A percentile compares a stretch with the other conserved stretches of the same genome.
phyloP scores from a whole-genome alignment of 2,797 vertebrate species.

The Danio kyathit region DNA sequence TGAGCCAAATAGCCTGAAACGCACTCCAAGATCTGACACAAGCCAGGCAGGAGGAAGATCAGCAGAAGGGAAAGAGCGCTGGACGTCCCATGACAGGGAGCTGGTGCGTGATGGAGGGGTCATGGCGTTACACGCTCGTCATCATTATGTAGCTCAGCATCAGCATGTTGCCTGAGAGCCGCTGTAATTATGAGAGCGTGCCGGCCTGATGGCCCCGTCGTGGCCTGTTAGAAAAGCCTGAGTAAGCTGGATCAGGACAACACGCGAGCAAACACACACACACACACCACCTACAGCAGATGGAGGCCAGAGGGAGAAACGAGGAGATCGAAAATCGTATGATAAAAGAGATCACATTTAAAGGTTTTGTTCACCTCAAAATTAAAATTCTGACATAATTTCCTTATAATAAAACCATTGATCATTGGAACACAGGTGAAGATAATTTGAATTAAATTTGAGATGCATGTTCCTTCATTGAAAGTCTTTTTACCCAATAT shows the following conservation, averaged over 20 bases:
- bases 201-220: slow-evolving; percentile 51
- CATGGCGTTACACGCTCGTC: slow-evolving; percentile 44
- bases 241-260: slow-evolving; percentile 47
- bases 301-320: slow-evolving; percentile 3
- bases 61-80: slow-evolving; percentile 38
- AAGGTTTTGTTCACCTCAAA: no score
- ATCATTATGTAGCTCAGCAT: slow-evolving; percentile 59
- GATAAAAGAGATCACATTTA: no score
- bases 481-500: no score
- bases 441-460: no score
- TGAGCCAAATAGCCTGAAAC: slow-evolving; percentile 12
- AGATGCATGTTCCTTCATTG: no score
- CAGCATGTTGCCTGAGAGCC: slow-evolving; percentile 58
- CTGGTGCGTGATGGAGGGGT: slow-evolving; percentile 38
- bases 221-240: slow-evolving; percentile 58
- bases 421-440: no score
- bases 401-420: no score
- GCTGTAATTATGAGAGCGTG: slow-evolving; percentile 56
- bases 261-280: slow-evolving; percentile 5
- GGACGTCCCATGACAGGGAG: slow-evolving; percentile 37
- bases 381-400: no score
- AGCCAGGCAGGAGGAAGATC: slow-evolving; percentile 29
- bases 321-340: slow-evolving; percentile 6
- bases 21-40: slow-evolving; percentile 5
- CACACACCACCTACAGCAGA: slow-evolving; percentile 8